Conservation (phyloP, 2,888 invertebrate species). For the Anthrax anthrax region DNA sequence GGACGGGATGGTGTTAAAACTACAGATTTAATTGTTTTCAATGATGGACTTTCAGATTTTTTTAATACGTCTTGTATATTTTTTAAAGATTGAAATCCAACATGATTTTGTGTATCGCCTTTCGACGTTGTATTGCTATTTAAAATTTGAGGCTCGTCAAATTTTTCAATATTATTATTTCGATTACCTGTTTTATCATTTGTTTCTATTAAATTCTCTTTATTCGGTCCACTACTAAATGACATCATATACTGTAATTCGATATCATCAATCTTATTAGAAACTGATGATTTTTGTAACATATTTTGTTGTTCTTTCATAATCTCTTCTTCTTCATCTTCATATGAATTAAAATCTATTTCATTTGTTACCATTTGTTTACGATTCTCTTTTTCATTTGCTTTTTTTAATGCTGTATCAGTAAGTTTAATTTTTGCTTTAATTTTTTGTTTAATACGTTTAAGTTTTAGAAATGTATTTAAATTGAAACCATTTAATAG, state of each 20-base stretch:
- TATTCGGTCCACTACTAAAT: not conserved
- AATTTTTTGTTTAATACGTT: constrained; percentile 42
- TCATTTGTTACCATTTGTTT: constrained; percentile 9
- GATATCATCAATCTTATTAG: not conserved
- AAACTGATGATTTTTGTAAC: not conserved
- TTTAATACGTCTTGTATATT: constrained; percentile 1
- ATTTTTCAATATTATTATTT: too few relatives aligned
- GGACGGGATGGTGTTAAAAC: constrained; percentile 17
- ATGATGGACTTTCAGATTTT: not conserved
- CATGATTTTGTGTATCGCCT: not conserved
- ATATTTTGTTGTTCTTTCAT: constrained; percentile 1
- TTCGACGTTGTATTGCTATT: too few relatives aligned
- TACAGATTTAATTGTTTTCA: constrained; percentile 9
- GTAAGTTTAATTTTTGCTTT: constrained; percentile 40
- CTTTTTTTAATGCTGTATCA: constrained; percentile 21
- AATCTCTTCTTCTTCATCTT: constrained; percentile 27
- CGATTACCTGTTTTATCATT: too few relatives aligned
- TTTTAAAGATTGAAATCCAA: not conserved
- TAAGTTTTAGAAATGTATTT: constrained; percentile 41
- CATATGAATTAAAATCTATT: constrained; percentile 3
- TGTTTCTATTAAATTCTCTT: not conserved
- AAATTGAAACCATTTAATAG: constrained; percentile 46
- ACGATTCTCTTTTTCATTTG: constrained; percentile 10
- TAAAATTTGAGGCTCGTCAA: too few relatives aligned
- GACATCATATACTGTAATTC: not conserved